These are phyloP conservation scores for Amblyopsis rosae DNA, from an alignment of 2,113 vertebrate species.

Conservation along the genomic window DNA sequence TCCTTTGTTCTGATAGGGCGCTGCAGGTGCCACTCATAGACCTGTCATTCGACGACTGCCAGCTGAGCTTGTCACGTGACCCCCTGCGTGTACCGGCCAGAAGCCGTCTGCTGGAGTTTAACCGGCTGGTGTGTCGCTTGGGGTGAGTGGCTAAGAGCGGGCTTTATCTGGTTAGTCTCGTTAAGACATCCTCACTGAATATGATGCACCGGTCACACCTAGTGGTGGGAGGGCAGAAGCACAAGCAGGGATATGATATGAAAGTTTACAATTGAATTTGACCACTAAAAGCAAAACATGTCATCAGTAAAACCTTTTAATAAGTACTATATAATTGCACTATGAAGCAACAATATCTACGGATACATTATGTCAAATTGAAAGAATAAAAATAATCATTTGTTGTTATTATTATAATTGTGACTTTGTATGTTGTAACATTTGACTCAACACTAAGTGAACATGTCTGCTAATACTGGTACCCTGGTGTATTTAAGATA, in stretches of 20 bases:
- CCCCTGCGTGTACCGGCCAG: constrained; percentile 82
- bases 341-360: too few relatives aligned
- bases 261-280: too few relatives aligned
- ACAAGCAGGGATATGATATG: neutral
- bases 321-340: too few relatives aligned
- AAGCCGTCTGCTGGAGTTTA: constrained; percentile 87
- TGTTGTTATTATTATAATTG: too few relatives aligned
- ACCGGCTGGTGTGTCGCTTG: constrained; percentile 83
- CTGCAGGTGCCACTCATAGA: constrained; percentile 86
- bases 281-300: too few relatives aligned
- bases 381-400: too few relatives aligned
- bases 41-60: constrained; percentile 91
- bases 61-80: constrained; percentile 85
- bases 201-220: constrained; percentile 36
- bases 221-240: constrained; percentile 19
- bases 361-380: too few relatives aligned
- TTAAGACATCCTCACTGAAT: neutral
- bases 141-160: constrained; percentile 76
- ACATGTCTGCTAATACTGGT: too few relatives aligned
- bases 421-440: too few relatives aligned
- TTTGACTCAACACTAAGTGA: too few relatives aligned
- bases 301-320: too few relatives aligned
- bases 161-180: constrained; percentile 14
- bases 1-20: constrained; percentile 73
- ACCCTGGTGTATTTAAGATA: too few relatives aligned